Evolutionary conservation across 2,888 invertebrate genomes (phyloP), one percentile per base, ranked within the genome.

Genomic region (Amblyjoppa fuscipennis): DNA sequence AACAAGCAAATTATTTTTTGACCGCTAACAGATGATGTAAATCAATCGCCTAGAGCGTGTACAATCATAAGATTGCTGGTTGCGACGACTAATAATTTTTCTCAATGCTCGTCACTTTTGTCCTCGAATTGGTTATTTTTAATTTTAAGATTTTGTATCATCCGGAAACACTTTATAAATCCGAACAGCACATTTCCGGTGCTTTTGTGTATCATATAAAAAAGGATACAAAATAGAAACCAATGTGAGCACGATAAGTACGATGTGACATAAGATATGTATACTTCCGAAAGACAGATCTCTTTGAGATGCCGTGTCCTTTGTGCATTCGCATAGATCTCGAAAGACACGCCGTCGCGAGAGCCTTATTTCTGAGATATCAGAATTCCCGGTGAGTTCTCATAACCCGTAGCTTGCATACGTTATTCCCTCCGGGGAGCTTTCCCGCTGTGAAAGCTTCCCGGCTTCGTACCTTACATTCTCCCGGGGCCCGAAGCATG

Each of bases 401-500:
- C 78, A 79, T 79, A 79, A 79, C 70, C 20, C 45, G 25, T 20
- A 59, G 61, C 49, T 61, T 16, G 64, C 64, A 69, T 74, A 73
- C 69, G 49, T 53, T 59, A 45, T 69, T 45, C 56, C 68, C 77
- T 20, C 53, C 25, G 68, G 76, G 77, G 13, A 7, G 16, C 61
- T 79, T 28, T 61, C 61, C 61, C 53, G 69, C 61, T 79, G 11
- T 59, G 70, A 64, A 64, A 78, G 75, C 83, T 83, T 75, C n/a
- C 20, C 61, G 78, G 56, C 78, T 78, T 78, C 59, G 74, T 79
- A 73, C 61, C 49, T 41, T 69, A 66, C 66, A 68, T 59, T 78
- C 53, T 78, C 45, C 69, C 4, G 45, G 68, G 38, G 78, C 78
- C 74, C 56, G 51, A 51, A 78, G 69, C 83, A 73, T 31, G 68